Conservation (phyloP, 2,113 vertebrate genomes). For the Empidonax traillii region DNA sequence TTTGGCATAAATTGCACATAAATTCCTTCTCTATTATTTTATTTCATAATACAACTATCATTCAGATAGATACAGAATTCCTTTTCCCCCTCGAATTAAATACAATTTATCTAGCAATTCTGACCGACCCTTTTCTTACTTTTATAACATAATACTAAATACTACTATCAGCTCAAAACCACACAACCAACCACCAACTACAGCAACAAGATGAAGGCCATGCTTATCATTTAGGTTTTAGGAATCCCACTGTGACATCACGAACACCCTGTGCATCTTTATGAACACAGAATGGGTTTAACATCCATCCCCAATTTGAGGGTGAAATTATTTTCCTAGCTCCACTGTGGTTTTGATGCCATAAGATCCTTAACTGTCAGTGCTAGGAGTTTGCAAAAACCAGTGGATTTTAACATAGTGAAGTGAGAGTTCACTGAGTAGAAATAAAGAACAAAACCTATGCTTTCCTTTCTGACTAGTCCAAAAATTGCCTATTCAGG, state of each 20-base stretch:
- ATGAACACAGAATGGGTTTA: background rate
- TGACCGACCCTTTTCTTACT: background rate
- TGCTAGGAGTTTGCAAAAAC: background rate
- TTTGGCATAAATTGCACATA: background rate
- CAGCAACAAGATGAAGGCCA: background rate
- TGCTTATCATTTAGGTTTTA: background rate
- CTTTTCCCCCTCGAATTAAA: background rate
- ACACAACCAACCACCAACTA: background rate
- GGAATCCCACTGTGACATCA: background rate
- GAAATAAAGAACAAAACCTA: background rate
- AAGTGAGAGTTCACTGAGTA: background rate
- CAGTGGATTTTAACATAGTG: background rate
- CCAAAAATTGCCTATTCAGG: background rate
- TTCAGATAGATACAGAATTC: background rate
- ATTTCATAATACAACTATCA: background rate
- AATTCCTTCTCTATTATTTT: background rate
- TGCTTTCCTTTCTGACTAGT: background rate
- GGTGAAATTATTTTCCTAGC: background rate
- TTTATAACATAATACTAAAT: background rate
- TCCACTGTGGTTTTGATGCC: background rate
- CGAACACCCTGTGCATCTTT: background rate
- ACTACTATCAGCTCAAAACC: background rate
- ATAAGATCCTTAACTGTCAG: background rate
- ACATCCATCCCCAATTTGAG: background rate
- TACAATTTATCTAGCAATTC: background rate